Base-by-base conservation (phyloP, 2,113 vertebrate species). In the Varanus komodoensis region DNA sequence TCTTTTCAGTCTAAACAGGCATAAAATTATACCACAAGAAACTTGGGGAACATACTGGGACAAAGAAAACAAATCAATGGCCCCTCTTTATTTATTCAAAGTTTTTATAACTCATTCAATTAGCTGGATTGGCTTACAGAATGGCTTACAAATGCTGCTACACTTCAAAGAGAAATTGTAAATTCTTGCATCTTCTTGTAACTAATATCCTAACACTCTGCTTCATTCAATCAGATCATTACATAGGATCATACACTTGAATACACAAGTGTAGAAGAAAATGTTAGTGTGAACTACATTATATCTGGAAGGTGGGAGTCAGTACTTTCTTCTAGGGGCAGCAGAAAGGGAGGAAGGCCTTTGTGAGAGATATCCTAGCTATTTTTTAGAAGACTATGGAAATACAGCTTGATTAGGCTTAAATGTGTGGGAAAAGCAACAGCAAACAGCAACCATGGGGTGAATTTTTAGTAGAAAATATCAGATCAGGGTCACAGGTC, bases 61-160 rank as follows among this genome's bases (percentile, higher is more conserved):
- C 44, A 89, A 80, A 91, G 85, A 34, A 64, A 90, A 94, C 34
- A 38, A 12, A 74, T 74, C 8, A 21, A 50, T 48, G 38, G 6
- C 7, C 17, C 44, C 12, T 79, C 50, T 82, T 44, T 44, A 44
- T 44, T 44, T 44, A 44, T 44, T 44, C 38, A 44, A 44, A 44
- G 38, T 44, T 44, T 44, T 44, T 44, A 44, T 44, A 44, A 44
- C 38, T 44, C 38, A 44, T 44, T 44, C 38, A 44, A 44, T 44
- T 3, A 44, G 38, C 38, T 44, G 38, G 38, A 44, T 44, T 44
- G 38, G 38, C 38, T 44, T 44, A 44, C 38, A 44, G 38, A 44
- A 44, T 44, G 38, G 38, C 38, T 44, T 44, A 44, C 38, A 44
- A 44, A 7, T 17, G 19, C 8, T 48, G 38, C 19, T 23, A 3